Percentiles rank a stretch among this genome's conserved stretches.
Evolutionary conservation across 2,113 vertebrate species (phyloP).

Genomic region (Tetrao urogallus): DNA sequence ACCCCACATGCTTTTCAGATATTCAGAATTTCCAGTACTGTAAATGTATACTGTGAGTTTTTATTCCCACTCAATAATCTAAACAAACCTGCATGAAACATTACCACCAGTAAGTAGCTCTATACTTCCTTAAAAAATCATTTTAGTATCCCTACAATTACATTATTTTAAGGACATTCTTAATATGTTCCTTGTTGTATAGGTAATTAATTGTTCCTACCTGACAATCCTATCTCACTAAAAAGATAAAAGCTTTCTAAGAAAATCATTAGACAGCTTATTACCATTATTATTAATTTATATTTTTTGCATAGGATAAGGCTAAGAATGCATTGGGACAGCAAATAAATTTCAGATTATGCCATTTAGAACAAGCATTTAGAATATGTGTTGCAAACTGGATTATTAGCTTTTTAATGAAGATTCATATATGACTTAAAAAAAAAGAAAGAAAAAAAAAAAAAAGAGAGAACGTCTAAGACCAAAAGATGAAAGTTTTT

Average conservation of each 20-base stretch:
- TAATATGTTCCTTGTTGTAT: not conserved
- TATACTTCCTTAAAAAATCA: not conserved
- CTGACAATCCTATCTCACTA: not conserved
- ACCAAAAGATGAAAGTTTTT: not conserved
- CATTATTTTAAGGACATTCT: not conserved
- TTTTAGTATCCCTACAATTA: not conserved
- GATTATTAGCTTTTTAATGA: slow-evolving; percentile 14
- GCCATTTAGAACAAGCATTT: not conserved
- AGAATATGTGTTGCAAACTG: slow-evolving; percentile 5
- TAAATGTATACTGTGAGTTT: not conserved
- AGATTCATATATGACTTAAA: not conserved
- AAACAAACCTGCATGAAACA: not conserved
- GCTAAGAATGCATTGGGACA: not conserved
- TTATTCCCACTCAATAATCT: not conserved
- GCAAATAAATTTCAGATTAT: not conserved
- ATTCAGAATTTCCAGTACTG: not conserved
- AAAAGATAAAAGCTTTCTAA: not conserved
- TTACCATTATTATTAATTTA: not conserved
- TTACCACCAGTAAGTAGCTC: not conserved
- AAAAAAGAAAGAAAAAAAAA: not conserved
- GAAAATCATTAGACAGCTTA: not conserved
- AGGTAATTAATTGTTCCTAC: not conserved
- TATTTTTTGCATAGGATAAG: not conserved
- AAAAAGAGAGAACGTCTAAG: not conserved
- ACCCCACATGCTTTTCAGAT: not conserved